Evolutionary conservation across 1,140 invertebrate genomes (phyloP).

Genomic region (Diachasmimorpha longicaudata): DNA sequence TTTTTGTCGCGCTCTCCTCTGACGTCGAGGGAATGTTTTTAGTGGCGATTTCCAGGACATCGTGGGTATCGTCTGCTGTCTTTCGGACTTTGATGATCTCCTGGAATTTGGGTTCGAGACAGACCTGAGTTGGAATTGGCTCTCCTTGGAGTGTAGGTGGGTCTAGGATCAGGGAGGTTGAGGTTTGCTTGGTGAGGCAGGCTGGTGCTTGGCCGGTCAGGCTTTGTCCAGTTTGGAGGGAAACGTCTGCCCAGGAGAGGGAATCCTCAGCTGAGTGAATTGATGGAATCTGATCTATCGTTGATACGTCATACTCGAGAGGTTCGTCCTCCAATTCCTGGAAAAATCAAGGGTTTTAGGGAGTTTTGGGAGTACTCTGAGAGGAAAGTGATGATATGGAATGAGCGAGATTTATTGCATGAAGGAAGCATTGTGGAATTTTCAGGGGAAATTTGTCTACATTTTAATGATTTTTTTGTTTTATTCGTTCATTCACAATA

Average conservation of each 20-base stretch:
- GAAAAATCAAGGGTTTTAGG: conserved; percentile 25
- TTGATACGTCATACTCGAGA: conserved; percentile 42
- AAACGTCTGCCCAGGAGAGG: conserved; percentile 55
- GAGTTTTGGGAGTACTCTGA: not conserved
- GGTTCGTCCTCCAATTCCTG: conserved; percentile 46
- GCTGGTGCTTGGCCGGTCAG: conserved; percentile 43
- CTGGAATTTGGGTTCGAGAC: conserved; percentile 38
- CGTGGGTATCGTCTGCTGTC: conserved; percentile 71
- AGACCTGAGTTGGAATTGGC: conserved; percentile 35
- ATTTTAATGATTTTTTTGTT: too few species aligned
- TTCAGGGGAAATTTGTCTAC: too few species aligned
- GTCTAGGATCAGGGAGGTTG: conserved; percentile 44
- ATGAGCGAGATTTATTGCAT: too few species aligned
- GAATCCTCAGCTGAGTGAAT: conserved; percentile 44
- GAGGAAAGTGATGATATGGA: not conserved
- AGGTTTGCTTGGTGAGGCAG: conserved; percentile 50
- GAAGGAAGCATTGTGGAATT: not conserved
- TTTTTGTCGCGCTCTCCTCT: conserved; percentile 7
- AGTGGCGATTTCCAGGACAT: conserved; percentile 80
- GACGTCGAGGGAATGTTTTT: conserved; percentile 62
- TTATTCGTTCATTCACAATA: too few species aligned
- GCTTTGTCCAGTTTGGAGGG: conserved; percentile 57
- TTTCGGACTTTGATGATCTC: conserved; percentile 77
- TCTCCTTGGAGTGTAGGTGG: not conserved
- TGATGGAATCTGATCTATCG: conserved; percentile 53